Base-by-base conservation (phyloP, 2,888 invertebrate species). In the Girardia tigrina region DNA sequence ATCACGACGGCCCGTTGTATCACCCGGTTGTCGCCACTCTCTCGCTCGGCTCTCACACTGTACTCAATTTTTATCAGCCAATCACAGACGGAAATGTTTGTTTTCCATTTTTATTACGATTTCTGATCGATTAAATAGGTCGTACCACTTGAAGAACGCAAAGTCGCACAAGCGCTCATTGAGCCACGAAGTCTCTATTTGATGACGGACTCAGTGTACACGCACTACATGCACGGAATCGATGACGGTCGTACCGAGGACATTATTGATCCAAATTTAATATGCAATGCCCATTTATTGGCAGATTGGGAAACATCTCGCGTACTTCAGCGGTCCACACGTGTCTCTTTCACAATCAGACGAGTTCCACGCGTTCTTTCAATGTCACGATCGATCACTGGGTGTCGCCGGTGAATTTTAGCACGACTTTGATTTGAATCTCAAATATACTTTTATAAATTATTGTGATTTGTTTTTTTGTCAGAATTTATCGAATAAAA, bases 1-100 rank as follows among this genome's bases (percentile, higher is more conserved):
- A 98, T 86, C 89, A 90, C 27, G 98, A 98, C 86, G 98, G 98
- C 0, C 90, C 92, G 0, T 85, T 97, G 20, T 98, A 94, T 84
- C 89, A 89, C 83, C 94, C 95, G 0, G 90, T 90, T 16, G 91
- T 98, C 75, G 90, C 92, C 23, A 98, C 97, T 0, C 89, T 98
- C 77, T 91, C 90, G 72, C 89, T 93, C 79, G 93, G 94, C 0
- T 91, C 93, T 0, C 91, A 94, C 82, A 90, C 90, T 14, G 84
- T 94, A n/a, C 86, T 98, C 70, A 90, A 92, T 82, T 93, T 95
- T 83, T 88, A 89, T 78, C 78, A 79, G 70, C 83, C 81, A 69
- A 76, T 80, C 20, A 70, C 76, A n/a, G 74, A 77, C 8, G 70
- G 27, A 12, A 56, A 8, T 20, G 56, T n/a, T n/a, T n/a, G n/a